Evolutionary conservation across 1,140 invertebrate species (phyloP).

Genomic region (Diprion similis): DNA sequence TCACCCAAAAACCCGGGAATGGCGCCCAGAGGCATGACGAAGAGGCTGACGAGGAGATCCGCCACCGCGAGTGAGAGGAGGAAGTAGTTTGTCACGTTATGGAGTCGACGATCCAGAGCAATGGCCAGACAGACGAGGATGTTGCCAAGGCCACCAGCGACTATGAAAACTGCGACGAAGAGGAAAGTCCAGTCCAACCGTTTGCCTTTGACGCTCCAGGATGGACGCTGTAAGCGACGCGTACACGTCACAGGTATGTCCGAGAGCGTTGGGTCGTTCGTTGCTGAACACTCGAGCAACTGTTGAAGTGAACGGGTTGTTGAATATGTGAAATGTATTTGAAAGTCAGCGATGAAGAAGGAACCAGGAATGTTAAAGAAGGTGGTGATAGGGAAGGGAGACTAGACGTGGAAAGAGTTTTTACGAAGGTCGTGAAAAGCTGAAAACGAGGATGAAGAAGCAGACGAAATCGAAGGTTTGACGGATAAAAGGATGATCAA

Average conservation of each 20-base stretch:
- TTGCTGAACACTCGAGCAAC: constrained; percentile 41
- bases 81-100: constrained; percentile 96
- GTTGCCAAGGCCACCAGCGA: constrained; percentile 89
- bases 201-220: constrained; percentile 23
- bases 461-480: too few species aligned
- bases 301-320: constrained; percentile 12
- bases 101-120: constrained; percentile 80
- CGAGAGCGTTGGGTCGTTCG: constrained; percentile 28
- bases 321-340: too few species aligned
- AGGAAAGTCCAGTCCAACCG: constrained; percentile 76
- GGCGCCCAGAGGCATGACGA: constrained; percentile 90
- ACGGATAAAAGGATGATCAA: too few species aligned
- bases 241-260: constrained; percentile 40
- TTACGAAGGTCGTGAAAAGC: too few species aligned
- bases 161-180: constrained; percentile 81
- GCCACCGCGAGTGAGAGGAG: constrained; percentile 91
- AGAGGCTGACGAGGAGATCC: constrained; percentile 88
- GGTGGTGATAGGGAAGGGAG: too few species aligned
- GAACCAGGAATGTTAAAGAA: too few species aligned
- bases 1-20: constrained; percentile 86
- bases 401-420: too few species aligned
- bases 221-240: constrained; percentile 24
- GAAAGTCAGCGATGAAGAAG: too few species aligned
- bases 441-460: too few species aligned
- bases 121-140: constrained; percentile 91